phyloP scores from a whole-genome alignment of 2,113 vertebrate genomes.

The Speoplatyrhinus poulsoni region DNA sequence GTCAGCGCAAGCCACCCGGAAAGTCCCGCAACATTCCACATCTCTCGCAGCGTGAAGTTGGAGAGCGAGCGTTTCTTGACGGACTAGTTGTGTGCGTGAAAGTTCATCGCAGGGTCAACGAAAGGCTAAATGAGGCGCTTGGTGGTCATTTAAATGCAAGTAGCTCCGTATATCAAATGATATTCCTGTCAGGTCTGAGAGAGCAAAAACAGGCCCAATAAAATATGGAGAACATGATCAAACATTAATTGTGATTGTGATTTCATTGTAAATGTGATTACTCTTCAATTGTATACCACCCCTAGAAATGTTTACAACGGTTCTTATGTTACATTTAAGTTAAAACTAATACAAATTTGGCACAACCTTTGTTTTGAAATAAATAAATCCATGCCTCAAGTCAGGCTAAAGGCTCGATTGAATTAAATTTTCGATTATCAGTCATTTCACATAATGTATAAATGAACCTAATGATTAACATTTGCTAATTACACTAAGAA shows the following conservation, averaged over 20 bases:
- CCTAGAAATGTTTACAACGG: too few relatives aligned
- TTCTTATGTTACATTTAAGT: too few relatives aligned
- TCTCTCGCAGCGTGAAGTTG: slow-evolving; percentile 2
- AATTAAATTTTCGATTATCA: too few relatives aligned
- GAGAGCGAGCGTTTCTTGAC: neutral
- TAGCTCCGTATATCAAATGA: slow-evolving; percentile 7
- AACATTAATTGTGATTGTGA: too few relatives aligned
- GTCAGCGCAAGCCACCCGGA: slow-evolving; percentile 65
- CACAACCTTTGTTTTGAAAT: too few relatives aligned
- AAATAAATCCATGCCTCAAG: too few relatives aligned
- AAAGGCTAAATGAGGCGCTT: slow-evolving; percentile 31
- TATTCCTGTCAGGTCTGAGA: neutral
- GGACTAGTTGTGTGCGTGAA: neutral
- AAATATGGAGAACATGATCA: too few relatives aligned
- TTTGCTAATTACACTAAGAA: neutral
- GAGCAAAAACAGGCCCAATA: neutral
- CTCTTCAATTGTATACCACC: too few relatives aligned
- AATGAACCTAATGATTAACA: neutral
- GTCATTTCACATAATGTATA: neutral
- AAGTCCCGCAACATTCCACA: slow-evolving; percentile 59
- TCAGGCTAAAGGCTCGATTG: too few relatives aligned
- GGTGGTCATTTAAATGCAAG: slow-evolving; percentile 28
- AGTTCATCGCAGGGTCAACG: slow-evolving; percentile 25
- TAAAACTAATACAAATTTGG: too few relatives aligned
- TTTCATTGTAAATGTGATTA: too few relatives aligned